A percentile compares a stretch with the other conserved stretches of the same genome.
Conservation (phyloP, 2,888 invertebrate species). For the Apamea epomidion region DNA sequence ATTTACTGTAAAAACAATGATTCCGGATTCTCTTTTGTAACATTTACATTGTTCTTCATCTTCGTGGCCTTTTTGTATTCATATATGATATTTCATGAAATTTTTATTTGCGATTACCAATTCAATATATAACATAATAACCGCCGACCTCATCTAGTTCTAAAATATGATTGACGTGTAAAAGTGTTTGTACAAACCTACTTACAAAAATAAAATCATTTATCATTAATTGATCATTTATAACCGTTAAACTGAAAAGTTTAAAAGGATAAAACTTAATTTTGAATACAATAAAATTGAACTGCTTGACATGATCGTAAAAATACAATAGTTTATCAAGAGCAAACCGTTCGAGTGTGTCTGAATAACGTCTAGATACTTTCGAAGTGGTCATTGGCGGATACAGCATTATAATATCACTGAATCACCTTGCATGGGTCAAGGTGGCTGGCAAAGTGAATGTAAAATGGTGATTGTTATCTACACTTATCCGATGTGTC, state of each 20-base stretch:
- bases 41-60: not conserved
- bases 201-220: too few species aligned
- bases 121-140: constrained; percentile 12
- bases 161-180: too few species aligned
- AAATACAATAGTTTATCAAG: constrained; percentile 49
- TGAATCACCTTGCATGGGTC: constrained; percentile 89
- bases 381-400: constrained; percentile 86
- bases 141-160: too few species aligned
- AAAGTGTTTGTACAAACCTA: too few species aligned
- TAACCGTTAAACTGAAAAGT: constrained; percentile 33
- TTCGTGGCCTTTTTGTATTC: not conserved
- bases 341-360: constrained; percentile 72
- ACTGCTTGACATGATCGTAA: constrained; percentile 45
- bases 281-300: constrained; percentile 44
- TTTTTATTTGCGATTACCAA: constrained; percentile 1
- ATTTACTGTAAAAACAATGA: not conserved
- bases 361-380: constrained; percentile 82
- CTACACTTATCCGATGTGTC: constrained; percentile 74
- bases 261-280: constrained; percentile 40
- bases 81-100: not conserved
- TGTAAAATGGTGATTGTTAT: constrained; percentile 84
- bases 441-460: constrained; percentile 87
- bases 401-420: constrained; percentile 85
- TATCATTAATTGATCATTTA: too few species aligned
- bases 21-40: constrained; percentile 1